Evolutionary conservation across 2,888 invertebrate genomes (phyloP), one percentile per base, ranked within the genome.

Genomic region (Neoascia interrupta): DNA sequence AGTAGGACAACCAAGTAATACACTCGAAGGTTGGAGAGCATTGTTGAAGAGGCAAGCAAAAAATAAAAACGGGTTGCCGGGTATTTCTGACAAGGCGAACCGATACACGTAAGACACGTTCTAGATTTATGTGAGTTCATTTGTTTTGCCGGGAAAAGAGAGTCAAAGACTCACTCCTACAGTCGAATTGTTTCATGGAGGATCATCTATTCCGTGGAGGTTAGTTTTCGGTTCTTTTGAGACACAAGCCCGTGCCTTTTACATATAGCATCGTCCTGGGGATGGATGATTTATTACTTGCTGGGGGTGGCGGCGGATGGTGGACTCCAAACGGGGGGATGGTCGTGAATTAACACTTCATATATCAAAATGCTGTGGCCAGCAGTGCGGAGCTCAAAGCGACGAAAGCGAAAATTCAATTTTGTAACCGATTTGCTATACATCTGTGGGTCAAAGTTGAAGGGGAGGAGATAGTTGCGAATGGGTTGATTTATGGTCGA

Each of bases 101-200:
- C 72, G 66, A 79, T 73, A 72, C n/a, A n/a, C 68, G 79, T 79
- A 79, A 79, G 79, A 72, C 79, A 79, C 79, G 79, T 79, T 39
- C 61, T 58, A 72, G 72, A 79, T 79, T 79, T 79, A 79, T 79
- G 79, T 49, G 79, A 72, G 66, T 79, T 79, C 61, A 79, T 79
- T 73, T 79, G 79, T 79, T 70, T 64, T 31, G 31, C 28, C 47
- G 5, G 21, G 28, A 31, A 1, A 11, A 23, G 26, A 6, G 6
- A 23, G 26, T 26, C 34, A 51, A 31, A 31, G 49, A 15, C 72
- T 13, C 23, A 13, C 8, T 31, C 8, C 49, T 26, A 19, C 39
- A 28, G 34, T n/a, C 16, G 51, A 47, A 56, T 54, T 64, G 56
- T 66, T 26, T 64, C 58, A 16, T 43, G 56, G 58, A 63, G 64